Conservation (phyloP, 2,113 vertebrate genomes). For the Cavia aperea region DNA sequence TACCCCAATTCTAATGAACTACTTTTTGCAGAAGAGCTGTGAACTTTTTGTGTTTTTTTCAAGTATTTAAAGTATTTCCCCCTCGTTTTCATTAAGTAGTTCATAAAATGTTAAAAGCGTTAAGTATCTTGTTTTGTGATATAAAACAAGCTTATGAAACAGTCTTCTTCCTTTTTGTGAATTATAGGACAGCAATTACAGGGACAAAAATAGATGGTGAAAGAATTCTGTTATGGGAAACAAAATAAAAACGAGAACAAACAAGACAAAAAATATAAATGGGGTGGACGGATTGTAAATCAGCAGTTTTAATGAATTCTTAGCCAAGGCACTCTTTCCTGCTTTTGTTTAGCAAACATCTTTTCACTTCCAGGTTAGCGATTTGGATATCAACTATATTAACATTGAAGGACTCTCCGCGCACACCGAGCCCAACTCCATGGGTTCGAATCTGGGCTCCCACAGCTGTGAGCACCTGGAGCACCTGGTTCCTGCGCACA, state of each 20-base stretch:
- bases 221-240: constrained; percentile 20
- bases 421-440: constrained; percentile 70
- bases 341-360: not conserved
- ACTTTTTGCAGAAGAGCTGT: not conserved
- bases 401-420: constrained; percentile 69
- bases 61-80: not conserved
- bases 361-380: constrained; percentile 72
- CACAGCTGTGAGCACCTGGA: constrained; percentile 48
- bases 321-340: not conserved
- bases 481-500: constrained; percentile 38
- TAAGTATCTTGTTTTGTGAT: not conserved
- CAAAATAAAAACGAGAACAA: constrained; percentile 3
- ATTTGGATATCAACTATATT: constrained; percentile 68
- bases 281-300: not conserved
- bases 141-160: not conserved
- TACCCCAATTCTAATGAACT: not conserved
- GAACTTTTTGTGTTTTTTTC: not conserved
- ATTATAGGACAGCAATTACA: not conserved
- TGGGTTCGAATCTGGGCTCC: constrained; percentile 28
- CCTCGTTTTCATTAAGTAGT: not conserved
- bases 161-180: not conserved
- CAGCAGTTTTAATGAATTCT: not conserved
- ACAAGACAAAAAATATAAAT: not conserved
- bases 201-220: not conserved
- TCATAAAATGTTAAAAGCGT: constrained; percentile 31